phyloP scores from a whole-genome alignment of 2,113 vertebrate species.

The Hemicordylus capensis region DNA sequence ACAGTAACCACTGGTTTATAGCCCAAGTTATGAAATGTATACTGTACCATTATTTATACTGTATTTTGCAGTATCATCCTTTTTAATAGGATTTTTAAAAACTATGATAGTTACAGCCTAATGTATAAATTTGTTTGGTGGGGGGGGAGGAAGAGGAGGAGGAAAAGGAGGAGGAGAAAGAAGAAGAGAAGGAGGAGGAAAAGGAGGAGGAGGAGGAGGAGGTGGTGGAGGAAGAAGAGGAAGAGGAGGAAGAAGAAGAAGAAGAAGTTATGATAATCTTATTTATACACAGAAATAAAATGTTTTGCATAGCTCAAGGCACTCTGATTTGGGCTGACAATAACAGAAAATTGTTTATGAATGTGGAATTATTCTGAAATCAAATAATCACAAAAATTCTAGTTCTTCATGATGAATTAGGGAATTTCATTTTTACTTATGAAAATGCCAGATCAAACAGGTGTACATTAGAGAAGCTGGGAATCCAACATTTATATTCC shows the following conservation, averaged over 20 bases:
- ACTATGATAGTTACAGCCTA: background rate
- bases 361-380: constrained; percentile 49
- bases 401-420: constrained; percentile 11
- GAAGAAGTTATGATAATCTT: background rate
- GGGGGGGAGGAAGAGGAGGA: no score
- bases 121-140: no score
- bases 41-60: background rate
- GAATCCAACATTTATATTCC: constrained; percentile 13
- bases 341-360: constrained; percentile 41
- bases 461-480: constrained; percentile 35
- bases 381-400: background rate
- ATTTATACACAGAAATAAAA: constrained; percentile 34
- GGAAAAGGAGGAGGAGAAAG: no score
- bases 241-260: no score
- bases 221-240: no score
- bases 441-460: constrained; percentile 30
- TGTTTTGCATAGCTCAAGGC: constrained; percentile 52
- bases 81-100: background rate
- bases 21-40: no score
- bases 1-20: no score
- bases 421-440: constrained; percentile 33
- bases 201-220: no score
- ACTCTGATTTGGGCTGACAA: constrained; percentile 48
- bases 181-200: no score
- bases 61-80: background rate